Evolutionary conservation across 2,797 vertebrate species (phyloP).

Genomic region (Sarcoramphus papa): DNA sequence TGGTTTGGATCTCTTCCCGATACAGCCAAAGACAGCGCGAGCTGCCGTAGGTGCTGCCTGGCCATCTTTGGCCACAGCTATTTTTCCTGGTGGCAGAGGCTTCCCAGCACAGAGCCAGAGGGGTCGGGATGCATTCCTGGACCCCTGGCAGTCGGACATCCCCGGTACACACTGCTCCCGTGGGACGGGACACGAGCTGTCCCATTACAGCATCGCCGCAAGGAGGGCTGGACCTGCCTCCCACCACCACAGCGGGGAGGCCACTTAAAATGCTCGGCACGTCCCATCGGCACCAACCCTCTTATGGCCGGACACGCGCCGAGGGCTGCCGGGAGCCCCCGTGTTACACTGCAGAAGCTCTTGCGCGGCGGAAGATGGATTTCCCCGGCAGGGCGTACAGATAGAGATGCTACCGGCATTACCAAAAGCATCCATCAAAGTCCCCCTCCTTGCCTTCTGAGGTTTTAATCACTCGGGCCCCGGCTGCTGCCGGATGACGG

Average conservation of each 20-base stretch:
- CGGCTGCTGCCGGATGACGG: fast-evolving
- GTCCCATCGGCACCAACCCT: neutral
- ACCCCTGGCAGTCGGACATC: neutral
- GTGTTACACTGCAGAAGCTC: neutral
- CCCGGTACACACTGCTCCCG: fast-evolving
- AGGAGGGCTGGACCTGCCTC: neutral
- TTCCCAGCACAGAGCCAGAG: neutral
- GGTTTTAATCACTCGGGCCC: neutral
- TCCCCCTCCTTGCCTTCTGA: neutral
- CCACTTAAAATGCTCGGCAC: neutral
- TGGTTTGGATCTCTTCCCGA: neutral
- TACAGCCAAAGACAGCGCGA: fast-evolving
- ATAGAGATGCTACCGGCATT: neutral
- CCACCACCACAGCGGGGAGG: neutral
- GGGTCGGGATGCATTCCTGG: neutral
- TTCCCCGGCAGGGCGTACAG: neutral
- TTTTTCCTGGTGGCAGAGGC: neutral
- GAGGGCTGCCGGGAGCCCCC: neutral
- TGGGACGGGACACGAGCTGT: neutral
- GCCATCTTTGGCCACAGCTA: neutral
- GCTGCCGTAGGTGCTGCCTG: neutral
- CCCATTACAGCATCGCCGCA: fast-evolving
- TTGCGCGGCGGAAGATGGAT: slow-evolving; percentile 2
- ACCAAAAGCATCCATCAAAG: slow-evolving; percentile 30
- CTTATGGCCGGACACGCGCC: neutral